Evolutionary conservation across 2,888 invertebrate genomes (phyloP).

Genomic region (Corbicula japonica): DNA sequence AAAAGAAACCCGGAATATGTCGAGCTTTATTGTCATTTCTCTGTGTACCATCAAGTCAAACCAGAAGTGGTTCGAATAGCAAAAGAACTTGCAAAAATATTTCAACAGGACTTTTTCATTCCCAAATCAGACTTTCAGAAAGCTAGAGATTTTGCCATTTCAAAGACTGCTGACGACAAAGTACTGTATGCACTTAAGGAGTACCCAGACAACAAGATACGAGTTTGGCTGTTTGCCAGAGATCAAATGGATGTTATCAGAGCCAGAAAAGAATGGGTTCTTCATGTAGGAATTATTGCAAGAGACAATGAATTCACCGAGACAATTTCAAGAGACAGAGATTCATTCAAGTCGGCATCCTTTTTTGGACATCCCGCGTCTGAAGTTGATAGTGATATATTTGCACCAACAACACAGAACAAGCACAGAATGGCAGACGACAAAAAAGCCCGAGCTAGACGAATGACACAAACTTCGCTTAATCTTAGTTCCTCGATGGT

Average conservation of each 20-base stretch:
- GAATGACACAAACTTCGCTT: not conserved
- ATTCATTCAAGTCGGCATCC: slow-evolving; percentile 35
- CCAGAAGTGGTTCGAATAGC: slow-evolving; percentile 44
- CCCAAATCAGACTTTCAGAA: slow-evolving; percentile 54
- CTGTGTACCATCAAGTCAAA: slow-evolving; percentile 52
- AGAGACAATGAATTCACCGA: slow-evolving; percentile 51
- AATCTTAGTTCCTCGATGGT: slow-evolving; percentile 1
- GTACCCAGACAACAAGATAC: slow-evolving; percentile 48
- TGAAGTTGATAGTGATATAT: slow-evolving; percentile 35
- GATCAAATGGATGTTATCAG: slow-evolving; percentile 53
- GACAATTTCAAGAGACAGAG: not conserved
- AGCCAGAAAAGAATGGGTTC: slow-evolving; percentile 58
- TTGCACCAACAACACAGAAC: too few relatives aligned
- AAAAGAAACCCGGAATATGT: slow-evolving; percentile 60
- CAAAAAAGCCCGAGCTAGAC: not conserved
- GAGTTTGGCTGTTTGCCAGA: slow-evolving; percentile 62
- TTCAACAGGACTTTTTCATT: slow-evolving; percentile 61
- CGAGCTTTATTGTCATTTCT: slow-evolving; percentile 61
- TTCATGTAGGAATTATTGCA: slow-evolving; percentile 58
- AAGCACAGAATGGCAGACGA: too few relatives aligned
- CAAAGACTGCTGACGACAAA: slow-evolving; percentile 45
- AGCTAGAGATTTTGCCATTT: slow-evolving; percentile 54
- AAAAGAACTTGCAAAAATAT: slow-evolving; percentile 45
- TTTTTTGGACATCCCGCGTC: slow-evolving; percentile 52
- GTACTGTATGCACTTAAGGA: slow-evolving; percentile 62